phyloP scores from a whole-genome alignment of 2,888 invertebrate species.

The Chrysopilus asiliformis region DNA sequence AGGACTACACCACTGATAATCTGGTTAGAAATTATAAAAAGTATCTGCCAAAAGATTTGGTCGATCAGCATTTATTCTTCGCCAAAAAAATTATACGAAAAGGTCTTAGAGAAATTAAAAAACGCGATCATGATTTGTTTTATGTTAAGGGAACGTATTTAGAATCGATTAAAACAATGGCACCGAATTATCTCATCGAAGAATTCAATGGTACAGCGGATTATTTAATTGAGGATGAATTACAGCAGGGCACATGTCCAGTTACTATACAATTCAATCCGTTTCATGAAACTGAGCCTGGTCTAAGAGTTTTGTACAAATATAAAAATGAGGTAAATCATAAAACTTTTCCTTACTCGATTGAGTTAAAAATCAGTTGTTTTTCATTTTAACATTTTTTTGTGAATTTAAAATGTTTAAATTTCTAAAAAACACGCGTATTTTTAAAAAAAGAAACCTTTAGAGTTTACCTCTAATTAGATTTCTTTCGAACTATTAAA shows the following conservation, averaged over 20 bases:
- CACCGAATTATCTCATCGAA: constrained; percentile 70
- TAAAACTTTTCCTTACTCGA: neutral
- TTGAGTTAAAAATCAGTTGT: too few relatives aligned
- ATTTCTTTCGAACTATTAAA: too few relatives aligned
- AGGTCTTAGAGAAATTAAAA: constrained; percentile 43
- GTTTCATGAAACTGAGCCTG: constrained; percentile 49
- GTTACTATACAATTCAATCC: constrained; percentile 50
- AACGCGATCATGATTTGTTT: constrained; percentile 42
- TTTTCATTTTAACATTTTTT: too few relatives aligned
- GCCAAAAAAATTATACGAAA: constrained; percentile 62
- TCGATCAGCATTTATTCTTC: constrained; percentile 60
- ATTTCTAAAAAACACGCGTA: neutral
- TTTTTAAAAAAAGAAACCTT: neutral
- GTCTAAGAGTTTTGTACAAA: constrained; percentile 50
- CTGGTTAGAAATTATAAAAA: constrained; percentile 68
- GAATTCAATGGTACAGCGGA: constrained; percentile 49
- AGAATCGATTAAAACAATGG: constrained; percentile 64
- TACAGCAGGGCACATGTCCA: constrained; percentile 55
- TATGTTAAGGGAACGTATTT: constrained; percentile 67
- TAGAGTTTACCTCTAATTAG: too few relatives aligned
- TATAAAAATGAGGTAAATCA: constrained; percentile 45
- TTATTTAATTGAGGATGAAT: constrained; percentile 40
- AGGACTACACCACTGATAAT: constrained; percentile 48
- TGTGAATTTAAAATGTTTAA: neutral
- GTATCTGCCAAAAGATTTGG: constrained; percentile 67